Evolutionary conservation across 1,140 invertebrate species (phyloP).

Genomic region (Ptiloglossa arizonensis): DNA sequence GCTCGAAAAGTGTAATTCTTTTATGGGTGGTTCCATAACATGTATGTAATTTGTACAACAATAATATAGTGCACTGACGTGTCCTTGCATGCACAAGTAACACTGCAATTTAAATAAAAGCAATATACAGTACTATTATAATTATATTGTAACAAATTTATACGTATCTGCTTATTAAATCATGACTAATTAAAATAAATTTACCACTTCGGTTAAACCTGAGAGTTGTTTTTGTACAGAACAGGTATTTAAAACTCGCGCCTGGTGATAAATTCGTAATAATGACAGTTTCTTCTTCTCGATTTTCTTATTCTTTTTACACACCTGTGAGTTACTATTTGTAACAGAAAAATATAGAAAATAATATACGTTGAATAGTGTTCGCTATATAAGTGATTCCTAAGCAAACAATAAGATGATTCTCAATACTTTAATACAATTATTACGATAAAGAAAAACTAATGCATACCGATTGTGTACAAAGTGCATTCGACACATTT

Average conservation of each 20-base stretch:
- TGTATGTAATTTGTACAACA: neutral
- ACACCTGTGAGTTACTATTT: too few species aligned
- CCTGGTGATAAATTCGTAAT: too few species aligned
- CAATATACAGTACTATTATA: neutral
- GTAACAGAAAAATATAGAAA: neutral
- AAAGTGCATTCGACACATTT: too few species aligned
- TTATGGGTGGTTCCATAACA: neutral
- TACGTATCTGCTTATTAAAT: neutral
- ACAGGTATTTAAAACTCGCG: neutral
- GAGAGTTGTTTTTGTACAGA: conserved; percentile 26
- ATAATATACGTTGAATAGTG: neutral
- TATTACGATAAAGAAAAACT: too few species aligned
- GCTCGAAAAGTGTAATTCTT: neutral
- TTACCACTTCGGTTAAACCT: conserved; percentile 27
- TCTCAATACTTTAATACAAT: too few species aligned
- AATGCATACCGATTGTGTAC: too few species aligned
- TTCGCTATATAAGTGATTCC: neutral
- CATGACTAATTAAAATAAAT: conserved; percentile 1
- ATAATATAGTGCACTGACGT: conserved; percentile 6
- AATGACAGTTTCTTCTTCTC: too few species aligned
- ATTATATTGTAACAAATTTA: neutral
- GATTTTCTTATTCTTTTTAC: too few species aligned
- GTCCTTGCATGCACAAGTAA: neutral
- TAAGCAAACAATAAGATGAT: too few species aligned
- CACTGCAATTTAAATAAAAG: neutral